phyloP scores from a whole-genome alignment of 1,140 invertebrate genomes.

The Scaptomyza pallida region DNA sequence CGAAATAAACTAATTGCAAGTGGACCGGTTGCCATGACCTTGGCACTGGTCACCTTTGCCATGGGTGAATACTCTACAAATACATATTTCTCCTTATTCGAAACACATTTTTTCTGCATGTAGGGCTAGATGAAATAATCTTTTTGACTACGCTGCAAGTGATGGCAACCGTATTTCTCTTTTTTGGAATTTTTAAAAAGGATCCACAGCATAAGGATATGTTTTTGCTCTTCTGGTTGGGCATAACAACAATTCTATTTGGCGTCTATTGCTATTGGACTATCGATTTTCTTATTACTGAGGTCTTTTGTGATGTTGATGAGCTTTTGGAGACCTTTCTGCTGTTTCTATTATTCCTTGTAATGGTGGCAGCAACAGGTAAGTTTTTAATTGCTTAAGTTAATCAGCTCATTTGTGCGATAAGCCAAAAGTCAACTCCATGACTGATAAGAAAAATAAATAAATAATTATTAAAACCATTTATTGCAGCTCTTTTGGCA shows the following conservation, averaged over 20 bases:
- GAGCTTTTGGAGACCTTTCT: not conserved
- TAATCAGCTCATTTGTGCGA: no score
- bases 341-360: not conserved
- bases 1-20: not conserved
- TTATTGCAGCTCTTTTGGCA: constrained; percentile 6
- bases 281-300: not conserved
- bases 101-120: not conserved
- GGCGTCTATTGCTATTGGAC: not conserved
- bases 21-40: not conserved
- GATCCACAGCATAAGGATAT: constrained; percentile 23
- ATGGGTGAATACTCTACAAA: no score
- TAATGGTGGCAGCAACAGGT: not conserved
- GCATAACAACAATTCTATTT: not conserved
- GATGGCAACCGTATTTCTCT: constrained; percentile 20
- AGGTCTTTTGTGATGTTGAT: not conserved
- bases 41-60: constrained; percentile 12
- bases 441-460: no score
- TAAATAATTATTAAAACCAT: no score
- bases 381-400: constrained; percentile 1
- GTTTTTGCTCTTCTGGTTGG: constrained; percentile 40
- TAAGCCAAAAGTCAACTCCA: no score
- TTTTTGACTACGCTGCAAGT: constrained; percentile 8
- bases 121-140: not conserved
- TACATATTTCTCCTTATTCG: no score
- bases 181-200: constrained; percentile 31